phyloP scores from a whole-genome alignment of 2,797 vertebrate species.

The Hemibagrus guttatus region DNA sequence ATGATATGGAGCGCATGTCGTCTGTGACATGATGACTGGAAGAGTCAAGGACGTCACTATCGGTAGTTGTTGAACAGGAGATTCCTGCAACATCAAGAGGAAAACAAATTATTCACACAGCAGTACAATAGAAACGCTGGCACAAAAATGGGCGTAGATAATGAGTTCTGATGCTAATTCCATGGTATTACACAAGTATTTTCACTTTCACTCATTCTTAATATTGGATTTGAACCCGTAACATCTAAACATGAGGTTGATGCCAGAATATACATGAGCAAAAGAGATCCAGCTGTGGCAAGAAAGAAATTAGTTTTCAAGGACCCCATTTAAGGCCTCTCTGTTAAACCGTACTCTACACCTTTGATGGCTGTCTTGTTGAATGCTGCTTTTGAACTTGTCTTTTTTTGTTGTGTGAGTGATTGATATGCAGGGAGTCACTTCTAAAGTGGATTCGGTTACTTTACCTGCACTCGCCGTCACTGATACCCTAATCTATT shows the following conservation, averaged over 20 bases:
- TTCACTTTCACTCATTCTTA: constrained; percentile 12
- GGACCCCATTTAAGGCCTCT: constrained; percentile 3
- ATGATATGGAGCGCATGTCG: neutral
- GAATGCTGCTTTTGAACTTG: constrained; percentile 41
- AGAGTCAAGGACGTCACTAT: constrained; percentile 18
- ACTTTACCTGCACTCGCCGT: constrained; percentile 46
- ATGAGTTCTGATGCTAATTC: neutral
- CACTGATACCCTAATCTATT: constrained; percentile 49
- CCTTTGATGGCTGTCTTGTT: constrained; percentile 45
- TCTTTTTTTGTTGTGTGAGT: constrained; percentile 42
- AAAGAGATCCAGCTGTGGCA: constrained; percentile 50
- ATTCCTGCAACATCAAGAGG: neutral
- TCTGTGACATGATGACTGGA: neutral
- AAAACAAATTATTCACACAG: neutral
- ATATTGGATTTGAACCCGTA: neutral
- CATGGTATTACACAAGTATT: constrained; percentile 17
- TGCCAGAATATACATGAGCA: constrained; percentile 40
- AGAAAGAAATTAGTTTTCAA: constrained; percentile 43
- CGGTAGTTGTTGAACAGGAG: constrained; percentile 3
- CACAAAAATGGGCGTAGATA: no score
- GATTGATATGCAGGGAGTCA: constrained; percentile 44
- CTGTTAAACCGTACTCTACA: constrained; percentile 14
- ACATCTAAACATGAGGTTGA: constrained; percentile 27
- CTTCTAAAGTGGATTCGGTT: constrained; percentile 35
- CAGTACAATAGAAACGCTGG: neutral